These are phyloP conservation scores for Heterodera carotae DNA, from an alignment of 1,140 invertebrate species.

Conservation along the genomic window DNA sequence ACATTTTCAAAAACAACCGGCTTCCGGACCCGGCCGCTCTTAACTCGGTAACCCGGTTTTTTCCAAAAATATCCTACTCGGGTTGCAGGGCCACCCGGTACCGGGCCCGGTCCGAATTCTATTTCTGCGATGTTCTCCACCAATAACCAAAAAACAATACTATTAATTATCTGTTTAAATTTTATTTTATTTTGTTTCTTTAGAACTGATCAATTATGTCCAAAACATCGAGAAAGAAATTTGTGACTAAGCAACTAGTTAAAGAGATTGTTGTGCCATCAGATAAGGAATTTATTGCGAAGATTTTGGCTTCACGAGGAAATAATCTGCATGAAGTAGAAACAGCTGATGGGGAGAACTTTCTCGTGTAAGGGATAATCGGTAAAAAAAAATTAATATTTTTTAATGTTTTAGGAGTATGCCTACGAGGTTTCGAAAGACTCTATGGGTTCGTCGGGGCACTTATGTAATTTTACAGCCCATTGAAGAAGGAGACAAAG, in stretches of 20 bases:
- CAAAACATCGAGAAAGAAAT: conserved; percentile 46
- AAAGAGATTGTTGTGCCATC: conserved; percentile 38
- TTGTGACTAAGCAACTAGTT: conserved; percentile 39
- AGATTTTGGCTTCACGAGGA: conserved; percentile 40
- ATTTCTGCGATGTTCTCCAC: no score
- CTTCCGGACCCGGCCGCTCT: no score
- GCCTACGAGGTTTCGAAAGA: conserved; percentile 44
- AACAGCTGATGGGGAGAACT: conserved; percentile 24
- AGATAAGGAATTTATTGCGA: conserved; percentile 35
- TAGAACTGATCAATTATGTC: conserved; percentile 28
- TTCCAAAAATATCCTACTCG: no score
- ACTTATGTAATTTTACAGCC: conserved; percentile 43
- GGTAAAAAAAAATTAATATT: not conserved
- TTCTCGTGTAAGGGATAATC: conserved; percentile 30
- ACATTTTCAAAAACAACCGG: no score
- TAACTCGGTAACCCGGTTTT: no score
- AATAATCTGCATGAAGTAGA: conserved; percentile 47
- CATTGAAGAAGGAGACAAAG: conserved; percentile 51
- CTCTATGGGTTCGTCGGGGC: conserved; percentile 43
- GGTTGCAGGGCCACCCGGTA: no score
- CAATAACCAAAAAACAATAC: no score
- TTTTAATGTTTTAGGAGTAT: conserved; percentile 35
- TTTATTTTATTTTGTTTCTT: not conserved
- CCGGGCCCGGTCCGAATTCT: no score
- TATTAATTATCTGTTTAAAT: no score